Conservation (phyloP, 1,140 invertebrate genomes). For the Brachionus rubens region DNA sequence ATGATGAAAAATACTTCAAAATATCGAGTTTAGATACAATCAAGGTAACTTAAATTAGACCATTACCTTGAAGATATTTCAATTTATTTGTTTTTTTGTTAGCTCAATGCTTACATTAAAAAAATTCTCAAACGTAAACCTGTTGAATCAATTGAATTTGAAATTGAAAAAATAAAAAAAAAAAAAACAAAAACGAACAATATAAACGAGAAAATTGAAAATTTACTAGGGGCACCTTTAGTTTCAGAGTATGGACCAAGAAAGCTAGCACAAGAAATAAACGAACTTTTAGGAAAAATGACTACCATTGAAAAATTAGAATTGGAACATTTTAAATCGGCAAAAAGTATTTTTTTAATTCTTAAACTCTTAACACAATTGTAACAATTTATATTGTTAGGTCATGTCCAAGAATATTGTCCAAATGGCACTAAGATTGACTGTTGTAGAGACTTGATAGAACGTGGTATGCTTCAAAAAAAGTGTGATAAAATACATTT, state of each 20-base stretch:
- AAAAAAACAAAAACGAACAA: background rate
- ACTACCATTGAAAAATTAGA: slow-evolving; percentile 38
- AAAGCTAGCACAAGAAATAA: background rate
- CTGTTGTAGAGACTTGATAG: background rate
- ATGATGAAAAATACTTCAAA: slow-evolving; percentile 30
- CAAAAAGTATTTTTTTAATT: slow-evolving; percentile 4
- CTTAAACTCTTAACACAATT: background rate
- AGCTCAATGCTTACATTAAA: slow-evolving; percentile 12
- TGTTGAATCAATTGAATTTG: background rate
- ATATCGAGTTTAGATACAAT: background rate
- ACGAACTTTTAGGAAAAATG: slow-evolving; percentile 13
- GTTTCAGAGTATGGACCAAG: slow-evolving; percentile 13
- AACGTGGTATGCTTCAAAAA: slow-evolving; percentile 47
- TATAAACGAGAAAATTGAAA: slow-evolving; percentile 6
- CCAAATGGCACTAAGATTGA: slow-evolving; percentile 20
- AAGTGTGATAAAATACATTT: slow-evolving; percentile 89
- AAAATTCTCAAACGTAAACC: slow-evolving; percentile 22
- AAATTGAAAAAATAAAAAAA: background rate
- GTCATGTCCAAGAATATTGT: slow-evolving; percentile 47
- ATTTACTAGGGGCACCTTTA: background rate
- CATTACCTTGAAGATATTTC: background rate
- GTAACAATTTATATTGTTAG: background rate
- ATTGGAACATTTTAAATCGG: slow-evolving; percentile 42
- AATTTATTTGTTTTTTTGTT: background rate
- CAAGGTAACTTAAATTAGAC: background rate